Evolutionary conservation across 1,140 invertebrate species (phyloP), one percentile per base, ranked within the genome.

Genomic region (Anoplophora glabripennis): DNA sequence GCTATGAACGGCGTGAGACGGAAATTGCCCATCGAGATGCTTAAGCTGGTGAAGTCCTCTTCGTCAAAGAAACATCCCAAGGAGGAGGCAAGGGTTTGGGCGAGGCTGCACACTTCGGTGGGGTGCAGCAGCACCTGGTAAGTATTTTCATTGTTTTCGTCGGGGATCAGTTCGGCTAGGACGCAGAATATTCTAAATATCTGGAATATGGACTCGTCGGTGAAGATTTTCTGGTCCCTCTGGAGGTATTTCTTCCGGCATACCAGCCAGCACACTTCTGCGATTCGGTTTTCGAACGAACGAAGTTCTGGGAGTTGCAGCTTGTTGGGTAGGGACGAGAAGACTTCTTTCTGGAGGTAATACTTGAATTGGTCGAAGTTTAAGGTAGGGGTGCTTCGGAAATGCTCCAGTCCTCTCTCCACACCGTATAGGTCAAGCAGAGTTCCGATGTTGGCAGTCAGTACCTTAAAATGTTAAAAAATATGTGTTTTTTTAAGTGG

Each of bases 171-270:
- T 69, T 92, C 89, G 1, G 82, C 86, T 1, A 92, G 75, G 3
- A 90, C 78, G 67, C 89, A 92, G 74, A 89, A 92, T 59, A 92
- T 85, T 63, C 88, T 78, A 74, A 90, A 92, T 45, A 92, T 76
- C 68, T 89, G 84, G 70, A 87, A 90, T 3, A 88, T 79, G 40
- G 84, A 85, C 18, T 83, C 78, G 60, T 88, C 83, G 14, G 78
- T 74, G 57, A 89, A 84, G 7, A 85, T 69, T 1, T 80, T 76
- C 63, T 83, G 78, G 38, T 84, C 79, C 56, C 84, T 74, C 1
- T 78, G 69, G 7, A 86, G 63, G 59, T 83, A 86, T 33, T 79
- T 79, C 70, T 83, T 86, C 28, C 83, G 80, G 68, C 88, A 91
- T 0, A 92, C 80, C 41, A 89, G 74, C 90, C 90, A 92, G 70